Percentiles rank a stretch among this genome's conserved stretches.
phyloP scores from a whole-genome alignment of 1,140 invertebrate species.

The Schmidtea mediterranea region DNA sequence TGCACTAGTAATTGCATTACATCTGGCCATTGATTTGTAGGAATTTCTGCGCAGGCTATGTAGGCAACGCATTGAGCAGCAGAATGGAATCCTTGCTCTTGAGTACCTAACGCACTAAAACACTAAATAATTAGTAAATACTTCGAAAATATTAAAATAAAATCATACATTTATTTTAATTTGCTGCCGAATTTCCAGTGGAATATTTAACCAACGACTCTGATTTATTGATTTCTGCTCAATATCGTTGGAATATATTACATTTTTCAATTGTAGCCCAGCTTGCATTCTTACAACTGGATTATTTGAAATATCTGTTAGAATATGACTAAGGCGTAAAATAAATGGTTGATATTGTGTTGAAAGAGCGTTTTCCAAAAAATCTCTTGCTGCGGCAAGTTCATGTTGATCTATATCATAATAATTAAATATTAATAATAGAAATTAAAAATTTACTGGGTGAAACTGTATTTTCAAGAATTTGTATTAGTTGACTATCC shows the following conservation, averaged over 20 bases:
- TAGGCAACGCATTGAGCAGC: constrained; percentile 95
- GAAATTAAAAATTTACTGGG: neutral
- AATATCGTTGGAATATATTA: constrained; percentile 76
- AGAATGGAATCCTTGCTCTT: constrained; percentile 63
- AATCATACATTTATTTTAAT: constrained; percentile 76
- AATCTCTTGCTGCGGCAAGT: neutral
- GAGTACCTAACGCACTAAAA: constrained; percentile 66
- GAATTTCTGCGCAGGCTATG: constrained; percentile 78
- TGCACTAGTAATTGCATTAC: constrained; percentile 54
- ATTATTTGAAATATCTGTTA: constrained; percentile 59
- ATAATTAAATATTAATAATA: neutral
- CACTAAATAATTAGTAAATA: constrained; percentile 35
- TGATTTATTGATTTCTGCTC: constrained; percentile 52
- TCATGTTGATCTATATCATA: neutral
- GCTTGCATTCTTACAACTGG: constrained; percentile 82
- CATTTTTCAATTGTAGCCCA: constrained; percentile 90
- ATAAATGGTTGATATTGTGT: neutral
- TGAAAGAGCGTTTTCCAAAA: neutral
- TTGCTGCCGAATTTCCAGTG: constrained; percentile 50
- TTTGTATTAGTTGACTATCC: neutral
- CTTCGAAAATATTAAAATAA: constrained; percentile 3
- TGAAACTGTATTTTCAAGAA: constrained; percentile 4
- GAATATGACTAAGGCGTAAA: constrained; percentile 46
- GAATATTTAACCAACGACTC: constrained; percentile 62
- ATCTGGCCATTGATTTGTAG: constrained; percentile 42